Percentiles rank a stretch among this genome's conserved stretches.
These are phyloP conservation scores for Cyanistes caeruleus DNA, from an alignment of 2,113 vertebrate genomes.

Conservation along the genomic window DNA sequence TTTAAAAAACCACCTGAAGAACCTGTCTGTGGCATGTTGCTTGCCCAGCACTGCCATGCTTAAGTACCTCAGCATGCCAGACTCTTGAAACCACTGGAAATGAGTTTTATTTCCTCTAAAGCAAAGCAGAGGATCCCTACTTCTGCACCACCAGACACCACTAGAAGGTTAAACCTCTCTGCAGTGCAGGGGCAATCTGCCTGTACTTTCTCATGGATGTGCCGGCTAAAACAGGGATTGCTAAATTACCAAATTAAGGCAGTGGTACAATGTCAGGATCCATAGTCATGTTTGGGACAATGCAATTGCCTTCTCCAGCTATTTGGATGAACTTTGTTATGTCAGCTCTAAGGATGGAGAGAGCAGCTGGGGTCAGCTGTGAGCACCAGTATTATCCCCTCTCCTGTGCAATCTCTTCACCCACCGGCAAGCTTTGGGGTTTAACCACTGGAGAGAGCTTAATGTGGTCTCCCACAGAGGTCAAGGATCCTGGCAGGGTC, in stretches of 20 bases:
- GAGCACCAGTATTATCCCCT: neutral
- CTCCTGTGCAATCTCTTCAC: neutral
- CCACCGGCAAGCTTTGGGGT: neutral
- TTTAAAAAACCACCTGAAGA: neutral
- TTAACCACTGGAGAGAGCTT: neutral
- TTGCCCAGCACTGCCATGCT: neutral
- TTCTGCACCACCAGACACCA: neutral
- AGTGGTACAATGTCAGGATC: neutral
- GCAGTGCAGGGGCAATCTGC: neutral
- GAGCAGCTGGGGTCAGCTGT: neutral
- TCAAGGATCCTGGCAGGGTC: neutral
- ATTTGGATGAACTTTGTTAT: neutral
- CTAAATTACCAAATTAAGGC: neutral
- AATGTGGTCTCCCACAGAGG: neutral
- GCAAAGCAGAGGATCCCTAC: neutral
- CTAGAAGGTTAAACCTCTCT: neutral
- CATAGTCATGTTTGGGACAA: neutral
- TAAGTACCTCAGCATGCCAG: neutral
- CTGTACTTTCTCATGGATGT: neutral
- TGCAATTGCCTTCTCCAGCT: neutral
- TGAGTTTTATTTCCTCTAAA: neutral
- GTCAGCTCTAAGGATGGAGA: neutral
- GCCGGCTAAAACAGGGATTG: accelerated
- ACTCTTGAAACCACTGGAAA: neutral
- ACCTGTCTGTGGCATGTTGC: neutral